Conservation (phyloP, 2,113 vertebrate genomes). For the Dromaius novaehollandiae region DNA sequence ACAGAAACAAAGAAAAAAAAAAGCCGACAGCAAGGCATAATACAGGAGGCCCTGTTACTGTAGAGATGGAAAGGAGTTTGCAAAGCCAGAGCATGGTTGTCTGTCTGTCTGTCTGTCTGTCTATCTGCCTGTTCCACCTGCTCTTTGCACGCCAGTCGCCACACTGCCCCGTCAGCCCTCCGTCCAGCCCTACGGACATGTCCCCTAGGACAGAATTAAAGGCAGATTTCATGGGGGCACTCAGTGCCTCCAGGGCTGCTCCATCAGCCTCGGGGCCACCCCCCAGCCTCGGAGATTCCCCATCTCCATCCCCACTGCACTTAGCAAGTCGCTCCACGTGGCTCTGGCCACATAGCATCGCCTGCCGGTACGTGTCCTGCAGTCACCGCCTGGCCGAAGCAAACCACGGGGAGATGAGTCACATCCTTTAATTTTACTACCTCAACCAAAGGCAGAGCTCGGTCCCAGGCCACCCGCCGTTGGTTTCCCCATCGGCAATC, state of each 20-base stretch:
- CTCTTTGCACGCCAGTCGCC: rapidly evolving
- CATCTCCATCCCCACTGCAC: not conserved
- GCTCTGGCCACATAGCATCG: rapidly evolving
- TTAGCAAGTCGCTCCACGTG: not conserved
- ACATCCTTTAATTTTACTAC: not conserved
- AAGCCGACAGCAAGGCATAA: constrained; percentile 29
- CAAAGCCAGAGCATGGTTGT: not conserved
- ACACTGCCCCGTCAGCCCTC: rapidly evolving
- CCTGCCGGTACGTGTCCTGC: not conserved
- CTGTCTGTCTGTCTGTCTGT: not conserved
- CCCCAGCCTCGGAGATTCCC: not conserved
- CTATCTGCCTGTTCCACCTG: not conserved
- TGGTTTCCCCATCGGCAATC: rapidly evolving
- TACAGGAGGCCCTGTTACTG: constrained; percentile 18
- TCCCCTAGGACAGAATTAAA: not conserved
- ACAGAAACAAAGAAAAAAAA: constrained; percentile 11
- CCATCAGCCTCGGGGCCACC: not conserved
- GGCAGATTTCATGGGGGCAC: not conserved
- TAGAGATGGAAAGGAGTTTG: constrained; percentile 24
- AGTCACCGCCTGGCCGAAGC: rapidly evolving
- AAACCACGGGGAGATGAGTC: not conserved
- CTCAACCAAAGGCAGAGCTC: not conserved
- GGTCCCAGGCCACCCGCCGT: not conserved
- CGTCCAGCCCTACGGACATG: not conserved
- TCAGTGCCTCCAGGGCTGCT: not conserved